Conservation (phyloP, 1,140 invertebrate genomes). For the Lucilia sericata region DNA sequence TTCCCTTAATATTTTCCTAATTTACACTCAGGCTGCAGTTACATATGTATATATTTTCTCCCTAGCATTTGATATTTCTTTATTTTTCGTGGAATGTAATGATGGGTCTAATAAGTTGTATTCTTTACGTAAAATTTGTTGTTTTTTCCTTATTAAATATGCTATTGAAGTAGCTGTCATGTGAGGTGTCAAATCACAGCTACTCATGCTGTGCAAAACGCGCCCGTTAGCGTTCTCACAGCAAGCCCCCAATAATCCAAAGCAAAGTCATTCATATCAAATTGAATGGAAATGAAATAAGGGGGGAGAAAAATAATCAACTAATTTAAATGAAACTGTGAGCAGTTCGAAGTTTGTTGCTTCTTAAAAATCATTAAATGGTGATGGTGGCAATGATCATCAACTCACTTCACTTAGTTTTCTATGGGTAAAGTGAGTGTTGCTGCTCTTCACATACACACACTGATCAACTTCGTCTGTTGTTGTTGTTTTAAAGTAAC, state of each 20-base stretch:
- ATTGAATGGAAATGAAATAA: constrained; percentile 5
- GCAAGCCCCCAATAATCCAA: not conserved
- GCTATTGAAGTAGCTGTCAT: constrained; percentile 56
- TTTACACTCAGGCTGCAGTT: not conserved
- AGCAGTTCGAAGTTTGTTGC: not conserved
- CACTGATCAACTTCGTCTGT: not conserved
- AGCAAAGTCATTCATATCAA: not conserved
- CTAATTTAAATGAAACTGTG: constrained; percentile 32
- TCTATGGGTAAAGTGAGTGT: too few relatives aligned
- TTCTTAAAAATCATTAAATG: not conserved
- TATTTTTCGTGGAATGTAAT: not conserved
- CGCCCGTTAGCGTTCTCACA: constrained; percentile 23
- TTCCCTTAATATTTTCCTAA: not conserved
- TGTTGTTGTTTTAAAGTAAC: not conserved
- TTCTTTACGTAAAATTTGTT: not conserved
- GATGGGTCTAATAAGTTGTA: not conserved
- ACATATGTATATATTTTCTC: not conserved
- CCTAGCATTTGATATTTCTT: not conserved
- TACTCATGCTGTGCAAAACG: constrained; percentile 65
- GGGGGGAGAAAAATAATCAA: not conserved
- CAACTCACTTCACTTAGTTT: not conserved
- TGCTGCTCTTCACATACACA: not conserved
- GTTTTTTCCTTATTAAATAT: not conserved
- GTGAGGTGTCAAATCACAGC: constrained; percentile 68
- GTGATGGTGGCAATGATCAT: not conserved